phyloP scores from a whole-genome alignment of 1,140 invertebrate species.

The Hormaphis cornu region DNA sequence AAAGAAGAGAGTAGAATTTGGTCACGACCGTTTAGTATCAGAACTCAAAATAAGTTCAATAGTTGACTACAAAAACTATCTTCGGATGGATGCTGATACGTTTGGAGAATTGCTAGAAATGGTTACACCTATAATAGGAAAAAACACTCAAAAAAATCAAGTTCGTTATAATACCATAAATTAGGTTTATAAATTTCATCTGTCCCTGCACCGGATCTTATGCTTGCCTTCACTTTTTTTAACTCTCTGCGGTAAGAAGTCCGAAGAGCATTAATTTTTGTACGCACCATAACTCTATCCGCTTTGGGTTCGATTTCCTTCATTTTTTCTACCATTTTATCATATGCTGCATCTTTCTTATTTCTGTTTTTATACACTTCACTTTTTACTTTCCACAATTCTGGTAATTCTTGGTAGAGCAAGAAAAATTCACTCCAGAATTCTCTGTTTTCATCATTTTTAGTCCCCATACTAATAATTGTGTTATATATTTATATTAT shows the following conservation, averaged over 20 bases:
- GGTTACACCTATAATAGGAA: conserved; percentile 26
- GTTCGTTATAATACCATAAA: not conserved
- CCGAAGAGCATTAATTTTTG: conserved; percentile 40
- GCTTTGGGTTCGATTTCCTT: conserved; percentile 36
- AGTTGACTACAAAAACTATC: not conserved
- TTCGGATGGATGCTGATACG: not conserved
- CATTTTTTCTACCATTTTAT: conserved; percentile 33
- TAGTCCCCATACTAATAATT: not conserved
- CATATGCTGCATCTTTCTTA: conserved; percentile 23
- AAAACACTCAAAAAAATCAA: not conserved
- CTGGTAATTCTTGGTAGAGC: conserved; percentile 29
- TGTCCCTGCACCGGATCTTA: conserved; percentile 26
- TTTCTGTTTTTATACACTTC: conserved; percentile 33
- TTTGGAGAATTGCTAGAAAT: not conserved
- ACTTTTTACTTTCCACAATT: conserved; percentile 34
- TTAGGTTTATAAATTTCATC: not conserved
- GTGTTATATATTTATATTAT: not conserved
- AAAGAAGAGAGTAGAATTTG: not conserved
- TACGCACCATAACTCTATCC: conserved; percentile 35
- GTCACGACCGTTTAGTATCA: not conserved
- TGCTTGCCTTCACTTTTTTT: conserved; percentile 38
- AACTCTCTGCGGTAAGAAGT: conserved; percentile 38
- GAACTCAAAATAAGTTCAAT: too few relatives aligned
- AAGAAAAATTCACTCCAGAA: not conserved
- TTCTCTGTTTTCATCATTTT: not conserved